phyloP scores from a whole-genome alignment of 2,888 invertebrate species.

The Tridacna crocea region DNA sequence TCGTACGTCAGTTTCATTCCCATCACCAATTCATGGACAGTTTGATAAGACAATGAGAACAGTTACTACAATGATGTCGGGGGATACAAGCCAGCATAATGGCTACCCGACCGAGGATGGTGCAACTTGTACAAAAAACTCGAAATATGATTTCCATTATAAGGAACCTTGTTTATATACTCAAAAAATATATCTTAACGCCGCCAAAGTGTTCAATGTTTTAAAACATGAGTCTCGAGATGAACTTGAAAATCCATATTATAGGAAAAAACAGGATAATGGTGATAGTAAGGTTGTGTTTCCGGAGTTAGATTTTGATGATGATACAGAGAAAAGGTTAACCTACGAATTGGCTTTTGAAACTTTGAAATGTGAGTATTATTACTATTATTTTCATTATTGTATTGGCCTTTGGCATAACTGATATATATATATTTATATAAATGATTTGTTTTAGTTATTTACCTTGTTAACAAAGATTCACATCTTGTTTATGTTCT shows the following conservation, averaged over 20 bases:
- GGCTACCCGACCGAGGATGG: slow-evolving; percentile 30
- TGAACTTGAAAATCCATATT: slow-evolving; percentile 63
- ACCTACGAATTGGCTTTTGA: slow-evolving; percentile 80
- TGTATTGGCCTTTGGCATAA: too few relatives aligned
- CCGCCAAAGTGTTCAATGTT: slow-evolving; percentile 74
- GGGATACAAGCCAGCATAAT: slow-evolving; percentile 49
- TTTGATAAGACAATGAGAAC: slow-evolving; percentile 53
- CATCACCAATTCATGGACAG: slow-evolving; percentile 27
- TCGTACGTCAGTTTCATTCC: slow-evolving; percentile 53
- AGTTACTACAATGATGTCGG: slow-evolving; percentile 52
- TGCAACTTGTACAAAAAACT: slow-evolving; percentile 37
- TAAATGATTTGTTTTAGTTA: too few relatives aligned
- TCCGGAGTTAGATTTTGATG: slow-evolving; percentile 72
- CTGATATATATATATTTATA: too few relatives aligned
- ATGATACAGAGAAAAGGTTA: slow-evolving; percentile 76
- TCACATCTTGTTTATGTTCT: too few relatives aligned
- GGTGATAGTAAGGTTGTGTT: slow-evolving; percentile 44
- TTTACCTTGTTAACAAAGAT: too few relatives aligned
- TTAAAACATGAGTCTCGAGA: slow-evolving; percentile 71
- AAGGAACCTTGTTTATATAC: slow-evolving; percentile 77
- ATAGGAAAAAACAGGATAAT: slow-evolving; percentile 48
- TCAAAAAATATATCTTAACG: slow-evolving; percentile 74
- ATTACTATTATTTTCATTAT: neutral
- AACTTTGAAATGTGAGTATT: slow-evolving; percentile 82
- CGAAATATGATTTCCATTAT: slow-evolving; percentile 70